phyloP scores from a whole-genome alignment of 1,140 invertebrate genomes.

The Camponotus pennsylvanicus region DNA sequence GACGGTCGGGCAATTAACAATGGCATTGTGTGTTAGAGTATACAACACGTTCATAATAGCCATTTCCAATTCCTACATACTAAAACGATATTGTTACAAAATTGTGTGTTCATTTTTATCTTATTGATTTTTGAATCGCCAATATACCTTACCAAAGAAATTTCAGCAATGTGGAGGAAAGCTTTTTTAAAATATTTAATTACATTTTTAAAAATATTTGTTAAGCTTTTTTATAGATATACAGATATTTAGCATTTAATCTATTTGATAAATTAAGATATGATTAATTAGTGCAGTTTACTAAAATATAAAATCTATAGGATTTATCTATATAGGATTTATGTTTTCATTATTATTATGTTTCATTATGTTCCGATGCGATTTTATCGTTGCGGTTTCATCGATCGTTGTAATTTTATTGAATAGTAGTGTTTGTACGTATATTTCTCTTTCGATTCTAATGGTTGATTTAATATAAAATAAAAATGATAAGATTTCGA shows the following conservation, averaged over 20 bases:
- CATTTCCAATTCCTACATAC: slow-evolving; percentile 26
- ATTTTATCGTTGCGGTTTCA: not conserved
- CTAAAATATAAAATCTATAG: not conserved
- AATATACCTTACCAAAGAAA: not conserved
- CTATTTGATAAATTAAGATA: not conserved
- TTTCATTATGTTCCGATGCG: not conserved
- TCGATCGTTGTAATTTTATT: too few species aligned
- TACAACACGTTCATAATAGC: slow-evolving; percentile 54
- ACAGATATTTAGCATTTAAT: not conserved
- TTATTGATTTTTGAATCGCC: not conserved
- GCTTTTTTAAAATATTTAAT: not conserved
- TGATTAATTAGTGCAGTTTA: not conserved
- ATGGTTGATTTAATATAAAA: too few species aligned
- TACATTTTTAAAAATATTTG: not conserved
- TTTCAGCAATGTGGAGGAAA: not conserved
- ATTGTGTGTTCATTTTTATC: slow-evolving; percentile 3
- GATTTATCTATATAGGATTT: not conserved
- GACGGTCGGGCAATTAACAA: slow-evolving; percentile 67
- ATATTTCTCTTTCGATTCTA: too few species aligned
- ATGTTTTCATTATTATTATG: not conserved
- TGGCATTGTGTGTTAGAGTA: slow-evolving; percentile 47
- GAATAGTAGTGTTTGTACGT: too few species aligned
- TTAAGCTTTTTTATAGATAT: too few species aligned
- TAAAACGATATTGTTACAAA: not conserved
- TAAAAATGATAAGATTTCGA: not conserved